Evolutionary conservation across 2,888 invertebrate species (phyloP).

Genomic region (Caenorhabditis sp.): DNA sequence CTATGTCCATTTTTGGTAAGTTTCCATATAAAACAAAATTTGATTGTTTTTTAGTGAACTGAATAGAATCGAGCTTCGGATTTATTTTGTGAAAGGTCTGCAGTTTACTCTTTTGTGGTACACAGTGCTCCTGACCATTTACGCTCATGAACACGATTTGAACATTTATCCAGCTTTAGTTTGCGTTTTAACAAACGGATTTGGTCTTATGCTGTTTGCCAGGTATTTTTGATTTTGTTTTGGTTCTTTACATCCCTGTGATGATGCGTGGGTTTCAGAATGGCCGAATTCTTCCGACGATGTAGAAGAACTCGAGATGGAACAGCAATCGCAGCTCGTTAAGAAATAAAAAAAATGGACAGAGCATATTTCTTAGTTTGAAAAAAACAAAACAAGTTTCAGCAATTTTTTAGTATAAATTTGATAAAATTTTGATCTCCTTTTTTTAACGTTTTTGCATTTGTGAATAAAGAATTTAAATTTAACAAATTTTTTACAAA

Average conservation of each 20-base stretch:
- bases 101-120: constrained; percentile 76
- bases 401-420: no score
- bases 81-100: constrained; percentile 69
- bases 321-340: constrained; percentile 69
- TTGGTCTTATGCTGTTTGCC: constrained; percentile 75
- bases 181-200: constrained; percentile 75
- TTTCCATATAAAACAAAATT: neutral
- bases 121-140: constrained; percentile 72
- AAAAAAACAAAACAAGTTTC: no score
- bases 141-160: constrained; percentile 72
- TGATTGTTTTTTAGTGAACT: constrained; percentile 65
- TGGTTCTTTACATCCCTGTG: no score
- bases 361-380: no score
- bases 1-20: constrained; percentile 69
- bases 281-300: constrained; percentile 72
- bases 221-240: constrained; percentile 60
- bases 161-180: constrained; percentile 76
- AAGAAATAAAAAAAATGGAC: neutral
- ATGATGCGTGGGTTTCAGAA: no score
- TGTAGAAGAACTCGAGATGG: constrained; percentile 70
- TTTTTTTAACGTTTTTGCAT: no score
- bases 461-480: no score
- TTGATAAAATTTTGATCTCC: no score
- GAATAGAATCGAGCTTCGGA: constrained; percentile 68
- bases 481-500: no score